Evolutionary conservation across 1,140 invertebrate species (phyloP).

Genomic region (Leguminivora glycinivorella): DNA sequence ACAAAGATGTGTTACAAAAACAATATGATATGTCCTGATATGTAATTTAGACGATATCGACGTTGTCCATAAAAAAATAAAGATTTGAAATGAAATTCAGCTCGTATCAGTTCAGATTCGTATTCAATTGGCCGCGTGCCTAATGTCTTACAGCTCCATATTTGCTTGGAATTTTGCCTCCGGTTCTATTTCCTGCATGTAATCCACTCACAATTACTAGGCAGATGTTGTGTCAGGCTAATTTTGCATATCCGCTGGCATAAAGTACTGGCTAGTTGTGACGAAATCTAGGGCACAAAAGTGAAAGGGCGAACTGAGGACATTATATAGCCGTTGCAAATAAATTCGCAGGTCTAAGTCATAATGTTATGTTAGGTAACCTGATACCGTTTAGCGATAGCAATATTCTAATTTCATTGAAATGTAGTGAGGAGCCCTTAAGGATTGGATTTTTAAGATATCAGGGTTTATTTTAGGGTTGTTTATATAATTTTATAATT

Average conservation of each 20-base stretch:
- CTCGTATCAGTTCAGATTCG: not conserved
- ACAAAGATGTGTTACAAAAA: too few species aligned
- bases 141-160: constrained; percentile 1
- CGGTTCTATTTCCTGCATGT: not conserved
- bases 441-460: not conserved
- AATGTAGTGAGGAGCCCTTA: not conserved
- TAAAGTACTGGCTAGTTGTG: constrained; percentile 41
- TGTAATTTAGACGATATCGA: too few species aligned
- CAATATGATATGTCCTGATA: too few species aligned
- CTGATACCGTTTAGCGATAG: constrained; percentile 21
- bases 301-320: constrained; percentile 49
- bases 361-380: constrained; percentile 21
- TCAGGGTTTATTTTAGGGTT: not conserved
- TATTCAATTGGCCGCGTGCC: not conserved
- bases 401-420: not conserved
- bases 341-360: constrained; percentile 13
- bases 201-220: not conserved
- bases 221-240: constrained; percentile 2
- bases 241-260: constrained; percentile 22
- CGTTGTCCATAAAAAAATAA: not conserved
- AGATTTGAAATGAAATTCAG: not conserved
- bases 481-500: too few species aligned
- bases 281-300: constrained; percentile 49
- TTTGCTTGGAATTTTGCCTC: not conserved
- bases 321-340: constrained; percentile 34